phyloP scores from a whole-genome alignment of 2,113 vertebrate genomes.

The Peromyscus polionotus region DNA sequence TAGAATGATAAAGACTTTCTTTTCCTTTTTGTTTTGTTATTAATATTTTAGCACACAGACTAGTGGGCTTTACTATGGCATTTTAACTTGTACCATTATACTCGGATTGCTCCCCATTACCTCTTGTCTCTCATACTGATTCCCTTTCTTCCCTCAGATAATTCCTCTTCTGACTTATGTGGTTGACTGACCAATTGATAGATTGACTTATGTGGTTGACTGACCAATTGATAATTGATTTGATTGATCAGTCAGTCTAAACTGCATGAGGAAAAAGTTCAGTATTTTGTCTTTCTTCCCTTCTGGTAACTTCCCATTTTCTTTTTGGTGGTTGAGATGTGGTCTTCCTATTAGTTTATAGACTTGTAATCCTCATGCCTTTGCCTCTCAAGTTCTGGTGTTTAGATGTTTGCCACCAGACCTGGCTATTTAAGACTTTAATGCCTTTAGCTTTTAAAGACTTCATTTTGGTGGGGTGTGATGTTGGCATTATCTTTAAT shows the following conservation, averaged over 20 bases:
- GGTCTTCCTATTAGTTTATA: neutral
- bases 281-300: neutral
- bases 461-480: too few species aligned
- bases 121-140: neutral
- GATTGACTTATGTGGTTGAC: neutral
- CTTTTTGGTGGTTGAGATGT: neutral
- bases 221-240: neutral
- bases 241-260: neutral
- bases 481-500: too few species aligned
- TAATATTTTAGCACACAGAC: neutral
- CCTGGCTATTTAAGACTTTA: neutral
- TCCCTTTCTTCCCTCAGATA: neutral
- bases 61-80: neutral
- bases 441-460: too few species aligned
- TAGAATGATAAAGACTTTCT: conserved; percentile 30
- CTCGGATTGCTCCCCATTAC: neutral
- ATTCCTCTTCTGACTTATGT: neutral
- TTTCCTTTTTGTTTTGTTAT: neutral
- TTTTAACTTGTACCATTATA: neutral
- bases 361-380: neutral
- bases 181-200: neutral
- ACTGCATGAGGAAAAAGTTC: neutral
- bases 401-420: neutral
- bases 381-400: neutral
- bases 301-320: neutral